These are phyloP conservation scores for Mamestra configurata DNA, from an alignment of 1,140 invertebrate species.

Conservation along the genomic window DNA sequence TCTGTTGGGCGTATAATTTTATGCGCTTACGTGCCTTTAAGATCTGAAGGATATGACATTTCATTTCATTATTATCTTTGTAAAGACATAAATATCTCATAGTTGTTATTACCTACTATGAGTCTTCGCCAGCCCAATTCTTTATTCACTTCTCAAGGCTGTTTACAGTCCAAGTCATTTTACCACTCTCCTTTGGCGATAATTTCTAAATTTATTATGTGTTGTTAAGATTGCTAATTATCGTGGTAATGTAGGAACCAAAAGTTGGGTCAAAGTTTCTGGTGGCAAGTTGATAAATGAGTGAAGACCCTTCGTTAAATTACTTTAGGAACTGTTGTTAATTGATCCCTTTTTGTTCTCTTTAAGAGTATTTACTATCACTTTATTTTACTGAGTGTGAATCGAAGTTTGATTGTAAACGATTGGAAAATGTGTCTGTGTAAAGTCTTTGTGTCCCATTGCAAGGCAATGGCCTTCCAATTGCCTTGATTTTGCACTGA, in stretches of 20 bases:
- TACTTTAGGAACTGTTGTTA: constrained; percentile 29
- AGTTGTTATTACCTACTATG: not conserved
- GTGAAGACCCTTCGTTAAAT: constrained; percentile 18
- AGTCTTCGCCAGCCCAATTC: not conserved
- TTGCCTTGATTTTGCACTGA: no score
- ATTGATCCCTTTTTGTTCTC: constrained; percentile 23
- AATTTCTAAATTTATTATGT: no score
- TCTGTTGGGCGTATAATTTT: constrained; percentile 15
- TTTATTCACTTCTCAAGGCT: not conserved
- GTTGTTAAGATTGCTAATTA: constrained; percentile 1
- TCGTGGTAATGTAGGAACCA: not conserved
- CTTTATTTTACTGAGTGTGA: not conserved
- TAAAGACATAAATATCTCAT: not conserved
- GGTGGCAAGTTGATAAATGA: constrained; percentile 22
- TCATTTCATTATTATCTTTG: not conserved
- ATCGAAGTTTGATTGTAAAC: not conserved
- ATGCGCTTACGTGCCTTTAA: constrained; percentile 11
- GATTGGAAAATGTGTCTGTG: not conserved
- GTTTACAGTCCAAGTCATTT: no score
- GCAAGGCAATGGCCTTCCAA: no score
- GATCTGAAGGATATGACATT: constrained; percentile 23
- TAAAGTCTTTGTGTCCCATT: no score
- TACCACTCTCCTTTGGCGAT: no score
- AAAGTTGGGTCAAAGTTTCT: not conserved
- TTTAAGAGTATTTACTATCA: not conserved